Percentiles rank a stretch among this genome's conserved stretches.
phyloP scores from a whole-genome alignment of 2,797 vertebrate species.

The Fistularia commersonii region DNA sequence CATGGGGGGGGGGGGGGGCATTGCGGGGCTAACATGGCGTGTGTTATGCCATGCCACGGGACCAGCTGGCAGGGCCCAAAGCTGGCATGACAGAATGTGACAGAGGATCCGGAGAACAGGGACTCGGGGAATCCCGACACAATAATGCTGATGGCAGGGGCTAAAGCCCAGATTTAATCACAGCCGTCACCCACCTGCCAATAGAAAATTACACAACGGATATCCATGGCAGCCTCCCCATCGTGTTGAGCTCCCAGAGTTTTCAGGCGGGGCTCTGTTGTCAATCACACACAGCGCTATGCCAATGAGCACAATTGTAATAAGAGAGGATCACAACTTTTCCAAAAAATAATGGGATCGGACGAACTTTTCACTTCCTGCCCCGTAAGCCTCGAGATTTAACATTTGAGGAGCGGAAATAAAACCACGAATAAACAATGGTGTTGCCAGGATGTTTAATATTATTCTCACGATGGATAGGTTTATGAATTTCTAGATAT shows the following conservation, averaged over 20 bases:
- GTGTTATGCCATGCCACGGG: constrained; percentile 61
- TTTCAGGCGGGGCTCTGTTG: constrained; percentile 54
- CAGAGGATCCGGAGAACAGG: constrained; percentile 74
- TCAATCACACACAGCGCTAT: constrained; percentile 47
- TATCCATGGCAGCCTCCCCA: constrained; percentile 64
- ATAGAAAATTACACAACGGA: constrained; percentile 73
- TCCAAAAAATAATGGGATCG: too few species aligned
- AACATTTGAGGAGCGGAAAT: too few species aligned
- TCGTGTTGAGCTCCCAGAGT: constrained; percentile 56
- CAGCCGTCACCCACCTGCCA: constrained; percentile 77
- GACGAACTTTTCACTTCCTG: too few species aligned
- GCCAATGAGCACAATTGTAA: constrained; percentile 12
- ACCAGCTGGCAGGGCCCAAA: constrained; percentile 74
- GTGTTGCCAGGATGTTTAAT: too few species aligned
- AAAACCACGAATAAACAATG: too few species aligned
- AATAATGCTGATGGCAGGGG: constrained; percentile 76
- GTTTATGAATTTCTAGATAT: too few species aligned
- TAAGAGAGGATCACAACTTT: too few species aligned
- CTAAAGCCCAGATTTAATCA: constrained; percentile 80
- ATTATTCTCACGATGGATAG: too few species aligned
- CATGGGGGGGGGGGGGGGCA: constrained; percentile 29
- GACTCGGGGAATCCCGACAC: constrained; percentile 78
- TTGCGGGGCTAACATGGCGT: constrained; percentile 46
- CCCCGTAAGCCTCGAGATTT: too few species aligned
- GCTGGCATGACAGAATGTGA: constrained; percentile 80